phyloP scores from a whole-genome alignment of 2,797 vertebrate genomes.

The Tolypeutes matacus region DNA sequence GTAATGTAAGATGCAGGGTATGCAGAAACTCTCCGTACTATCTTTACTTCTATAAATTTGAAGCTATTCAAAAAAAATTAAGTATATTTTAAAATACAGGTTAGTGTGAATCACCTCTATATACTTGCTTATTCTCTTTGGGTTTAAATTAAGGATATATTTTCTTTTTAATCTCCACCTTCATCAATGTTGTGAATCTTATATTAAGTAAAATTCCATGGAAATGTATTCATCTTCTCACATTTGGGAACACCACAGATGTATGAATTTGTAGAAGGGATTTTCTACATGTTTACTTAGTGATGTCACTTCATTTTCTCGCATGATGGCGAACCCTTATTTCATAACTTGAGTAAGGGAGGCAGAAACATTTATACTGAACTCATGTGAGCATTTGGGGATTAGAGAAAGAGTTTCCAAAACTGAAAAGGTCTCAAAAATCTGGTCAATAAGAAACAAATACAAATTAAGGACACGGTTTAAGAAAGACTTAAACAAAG shows the following conservation, averaged over 20 bases:
- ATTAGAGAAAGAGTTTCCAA: slow-evolving; percentile 2
- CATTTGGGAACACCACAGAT: not conserved
- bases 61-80: not conserved
- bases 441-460: slow-evolving; percentile 57
- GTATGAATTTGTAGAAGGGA: not conserved
- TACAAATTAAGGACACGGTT: accelerated
- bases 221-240: not conserved
- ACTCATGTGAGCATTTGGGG: slow-evolving; percentile 51
- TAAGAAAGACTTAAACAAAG: not conserved
- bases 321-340: not conserved
- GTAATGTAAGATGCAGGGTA: not conserved
- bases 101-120: not conserved
- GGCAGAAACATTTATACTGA: slow-evolving; percentile 59
- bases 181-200: too few species aligned
- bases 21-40: not conserved
- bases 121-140: not conserved
- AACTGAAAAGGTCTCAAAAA: not conserved
- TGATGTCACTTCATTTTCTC: not conserved
- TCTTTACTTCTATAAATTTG: not conserved
- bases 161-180: not conserved
- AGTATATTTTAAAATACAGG: not conserved
- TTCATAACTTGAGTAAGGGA: not conserved
- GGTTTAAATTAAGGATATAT: not conserved
- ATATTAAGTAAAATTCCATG: not conserved
- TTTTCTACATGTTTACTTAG: not conserved